Base-by-base conservation (phyloP, 2,888 invertebrate genomes). In the Agrilus mali region DNA sequence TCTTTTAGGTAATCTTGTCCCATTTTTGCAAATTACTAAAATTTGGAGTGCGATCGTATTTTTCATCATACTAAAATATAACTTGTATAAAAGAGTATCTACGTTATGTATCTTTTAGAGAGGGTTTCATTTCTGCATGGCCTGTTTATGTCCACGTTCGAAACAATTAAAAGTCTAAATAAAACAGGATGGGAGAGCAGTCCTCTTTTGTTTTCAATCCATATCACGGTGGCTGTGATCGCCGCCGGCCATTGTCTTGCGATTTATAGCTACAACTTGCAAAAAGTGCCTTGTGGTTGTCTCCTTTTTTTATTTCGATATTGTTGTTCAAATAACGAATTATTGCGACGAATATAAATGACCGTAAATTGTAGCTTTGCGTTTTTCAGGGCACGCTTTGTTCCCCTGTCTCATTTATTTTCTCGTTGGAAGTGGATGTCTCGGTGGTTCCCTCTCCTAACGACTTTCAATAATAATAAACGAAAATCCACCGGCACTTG, bases 131-230 rank as follows among this genome's bases (percentile, higher is more conserved):
- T 27, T 27, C 27, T 27, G 27, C 27, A 27, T 27, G 27, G 27
- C 27, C 27, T 27, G 27, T 27, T 27, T 27, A 27, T 27, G 27
- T 27, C 10, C 10, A 27, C 27, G 27, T 27, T 27, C 49, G 53
- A 55, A 60, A 27, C 27, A 61, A 62, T 60, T 62, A 61, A 63
- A 62, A 62, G 60, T 60, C 60, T 60, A 61, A 64, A 64, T 61
- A 62, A 60, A 62, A 60, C 60, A 58, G 60, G 61, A 63, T 61
- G 58, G 27, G 27, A 27, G 8, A 27, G 27, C 27, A 59, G 57
- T 55, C 51, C 42, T 54, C 59, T 53, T 61, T 60, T 60, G 57
- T 58, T 59, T 54, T 58, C 58, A 54, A 56, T 60, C 56, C 57
- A 57, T 59, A 57, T 56, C 53, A 56, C 27, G 27, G 27, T 27